phyloP scores from a whole-genome alignment of 2,113 vertebrate species.

The Ariopsis seemanni region DNA sequence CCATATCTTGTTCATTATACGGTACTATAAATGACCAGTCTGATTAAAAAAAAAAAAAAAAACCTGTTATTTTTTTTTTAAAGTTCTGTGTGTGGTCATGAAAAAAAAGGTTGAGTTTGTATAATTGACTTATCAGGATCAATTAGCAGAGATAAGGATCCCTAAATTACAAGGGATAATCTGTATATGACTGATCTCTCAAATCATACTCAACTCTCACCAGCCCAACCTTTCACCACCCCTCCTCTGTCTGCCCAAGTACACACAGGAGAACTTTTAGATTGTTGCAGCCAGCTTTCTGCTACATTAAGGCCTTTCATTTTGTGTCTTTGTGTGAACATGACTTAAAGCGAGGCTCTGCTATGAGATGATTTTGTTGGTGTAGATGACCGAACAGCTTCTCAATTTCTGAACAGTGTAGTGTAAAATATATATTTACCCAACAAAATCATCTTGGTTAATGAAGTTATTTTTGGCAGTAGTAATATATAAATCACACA shows the following conservation, averaged over 20 bases:
- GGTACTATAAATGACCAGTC: background rate
- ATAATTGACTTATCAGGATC: slow-evolving; percentile 66
- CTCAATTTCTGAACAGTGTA: background rate
- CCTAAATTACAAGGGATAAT: slow-evolving; percentile 70
- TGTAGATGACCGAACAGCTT: background rate
- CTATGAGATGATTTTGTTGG: background rate
- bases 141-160: slow-evolving; percentile 72
- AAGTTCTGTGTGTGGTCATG: background rate
- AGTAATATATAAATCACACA: background rate
- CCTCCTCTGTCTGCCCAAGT: slow-evolving; percentile 57
- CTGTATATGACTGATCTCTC: slow-evolving; percentile 59
- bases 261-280: slow-evolving; percentile 38
- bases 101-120: background rate
- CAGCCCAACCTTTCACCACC: slow-evolving; percentile 69
- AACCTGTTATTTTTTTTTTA: background rate
- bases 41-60: background rate
- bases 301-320: background rate
- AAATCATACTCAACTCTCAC: slow-evolving; percentile 52
- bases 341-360: slow-evolving; percentile 10
- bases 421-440: no score
- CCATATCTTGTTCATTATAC: background rate
- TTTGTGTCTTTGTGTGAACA: slow-evolving; percentile 33
- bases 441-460: no score
- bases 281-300: slow-evolving; percentile 39
- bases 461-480: no score